Evolutionary conservation across 2,888 invertebrate genomes (phyloP).

Genomic region (Teinopalpus imperialis): DNA sequence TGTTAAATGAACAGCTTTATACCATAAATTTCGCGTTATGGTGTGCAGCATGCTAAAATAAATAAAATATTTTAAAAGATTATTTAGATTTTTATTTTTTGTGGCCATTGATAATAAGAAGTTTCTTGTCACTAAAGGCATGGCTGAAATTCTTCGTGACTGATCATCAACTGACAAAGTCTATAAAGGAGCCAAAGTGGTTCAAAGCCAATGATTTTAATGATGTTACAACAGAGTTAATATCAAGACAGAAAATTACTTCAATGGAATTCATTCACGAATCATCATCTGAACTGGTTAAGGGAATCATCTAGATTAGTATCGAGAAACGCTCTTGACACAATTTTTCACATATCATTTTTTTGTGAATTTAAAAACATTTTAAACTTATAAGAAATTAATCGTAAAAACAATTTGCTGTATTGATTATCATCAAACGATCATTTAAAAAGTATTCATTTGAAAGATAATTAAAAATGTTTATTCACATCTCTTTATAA

Average conservation of each 20-base stretch:
- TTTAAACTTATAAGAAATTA: too few relatives aligned
- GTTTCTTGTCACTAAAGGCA: slow-evolving; percentile 76
- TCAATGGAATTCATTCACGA: slow-evolving; percentile 61
- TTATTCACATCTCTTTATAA: slow-evolving; percentile 7
- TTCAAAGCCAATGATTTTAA: slow-evolving; percentile 61
- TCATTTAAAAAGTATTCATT: too few relatives aligned
- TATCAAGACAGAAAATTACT: slow-evolving; percentile 58
- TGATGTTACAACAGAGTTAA: slow-evolving; percentile 62
- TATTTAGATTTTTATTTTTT: neutral
- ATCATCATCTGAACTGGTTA: slow-evolving; percentile 74
- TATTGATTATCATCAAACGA: too few relatives aligned
- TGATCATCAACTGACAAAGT: slow-evolving; percentile 75
- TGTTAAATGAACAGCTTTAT: neutral
- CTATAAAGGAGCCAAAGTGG: slow-evolving; percentile 75
- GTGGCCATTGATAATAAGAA: slow-evolving; percentile 39
- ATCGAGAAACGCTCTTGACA: slow-evolving; percentile 37
- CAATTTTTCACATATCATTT: slow-evolving; percentile 45
- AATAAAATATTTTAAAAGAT: neutral
- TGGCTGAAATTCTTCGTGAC: slow-evolving; percentile 83
- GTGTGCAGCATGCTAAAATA: neutral
- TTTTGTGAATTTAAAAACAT: slow-evolving; percentile 40
- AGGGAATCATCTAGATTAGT: slow-evolving; percentile 70
- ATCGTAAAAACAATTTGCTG: too few relatives aligned
- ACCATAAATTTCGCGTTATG: neutral
- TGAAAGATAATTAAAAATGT: too few relatives aligned